Evolutionary conservation across 2,797 vertebrate species (phyloP).

Genomic region (Pempheris klunzingeri): DNA sequence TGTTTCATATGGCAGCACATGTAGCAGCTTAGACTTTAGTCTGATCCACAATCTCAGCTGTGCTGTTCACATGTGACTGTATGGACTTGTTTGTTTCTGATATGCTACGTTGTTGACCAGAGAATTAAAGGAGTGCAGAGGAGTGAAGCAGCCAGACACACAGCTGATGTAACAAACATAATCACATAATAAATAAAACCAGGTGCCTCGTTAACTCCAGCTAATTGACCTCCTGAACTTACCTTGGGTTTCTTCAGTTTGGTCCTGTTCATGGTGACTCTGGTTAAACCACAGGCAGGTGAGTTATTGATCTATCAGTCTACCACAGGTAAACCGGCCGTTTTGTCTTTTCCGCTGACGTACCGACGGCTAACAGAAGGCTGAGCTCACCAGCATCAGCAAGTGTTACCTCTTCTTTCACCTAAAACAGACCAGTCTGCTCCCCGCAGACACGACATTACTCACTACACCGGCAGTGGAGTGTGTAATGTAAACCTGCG

Average conservation of each 20-base stretch:
- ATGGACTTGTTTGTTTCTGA: neutral
- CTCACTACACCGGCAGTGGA: too few species aligned
- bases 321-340: neutral
- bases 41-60: rapidly evolving
- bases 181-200: too few species aligned
- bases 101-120: neutral
- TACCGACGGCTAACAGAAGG: neutral
- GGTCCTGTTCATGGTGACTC: constrained; percentile 64
- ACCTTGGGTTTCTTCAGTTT: constrained; percentile 72
- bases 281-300: neutral
- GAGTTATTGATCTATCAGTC: neutral
- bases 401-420: neutral
- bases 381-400: neutral
- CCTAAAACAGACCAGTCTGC: neutral
- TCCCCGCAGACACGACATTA: neutral
- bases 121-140: neutral
- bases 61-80: neutral
- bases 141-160: neutral
- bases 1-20: too few species aligned
- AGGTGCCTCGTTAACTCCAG: too few species aligned
- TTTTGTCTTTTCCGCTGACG: neutral
- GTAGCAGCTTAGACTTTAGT: neutral
- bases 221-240: neutral
- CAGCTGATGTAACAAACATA: too few species aligned
- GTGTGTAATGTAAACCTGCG: too few species aligned